Evolutionary conservation across 2,797 vertebrate species (phyloP), one percentile per base, ranked within the genome.

Genomic region (Aselliscus stoliczkanus): DNA sequence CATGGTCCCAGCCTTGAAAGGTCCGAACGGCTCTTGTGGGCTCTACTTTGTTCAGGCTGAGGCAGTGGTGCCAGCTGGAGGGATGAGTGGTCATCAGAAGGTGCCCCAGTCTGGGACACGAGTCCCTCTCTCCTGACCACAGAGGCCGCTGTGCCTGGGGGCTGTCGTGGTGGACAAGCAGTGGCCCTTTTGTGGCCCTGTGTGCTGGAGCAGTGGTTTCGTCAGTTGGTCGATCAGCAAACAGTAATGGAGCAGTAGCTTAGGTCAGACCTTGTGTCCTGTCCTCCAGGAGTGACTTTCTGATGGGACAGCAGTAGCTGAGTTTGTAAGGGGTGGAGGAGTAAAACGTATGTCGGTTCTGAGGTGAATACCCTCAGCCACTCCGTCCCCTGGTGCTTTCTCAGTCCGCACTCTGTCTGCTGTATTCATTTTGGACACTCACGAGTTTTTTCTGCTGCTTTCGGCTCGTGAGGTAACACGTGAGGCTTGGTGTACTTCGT

Each of bases 21-120:
- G 54, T 34, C 9, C 15, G 11, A 12, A 12, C 0, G 5, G 47
- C 6, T 6, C 34, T 39, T 0, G 1, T 0, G 23, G 44, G 34
- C 29, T 52, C 23, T 29, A 4, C 2, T 85, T 27, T 31, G 34
- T 15, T 67, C 18, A 0, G 9, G 20, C 39, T 7, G 37, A 17
- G 54, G 56, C 4, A 6, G 5, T 4, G 34, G 15, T 0, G 23
- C 31, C 0, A 17, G 47, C 65, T 12, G 12, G 37, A 31, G 58
- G 37, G 50, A 37, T 54, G 56, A 34, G 47, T 29, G 47, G 34
- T 56, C 67, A 25, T 31, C n/a, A n/a, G n/a, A 76, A 93, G 52
- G 34, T 25, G 60, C 17, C 56, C 52, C 0, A 11, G 64, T 29
- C 73, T 0, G 10, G 67, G n/a, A 54, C 2, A 7, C 1, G 7